Base-by-base conservation (phyloP, 1,140 invertebrate species). In the Gonatopus flavifemur region DNA sequence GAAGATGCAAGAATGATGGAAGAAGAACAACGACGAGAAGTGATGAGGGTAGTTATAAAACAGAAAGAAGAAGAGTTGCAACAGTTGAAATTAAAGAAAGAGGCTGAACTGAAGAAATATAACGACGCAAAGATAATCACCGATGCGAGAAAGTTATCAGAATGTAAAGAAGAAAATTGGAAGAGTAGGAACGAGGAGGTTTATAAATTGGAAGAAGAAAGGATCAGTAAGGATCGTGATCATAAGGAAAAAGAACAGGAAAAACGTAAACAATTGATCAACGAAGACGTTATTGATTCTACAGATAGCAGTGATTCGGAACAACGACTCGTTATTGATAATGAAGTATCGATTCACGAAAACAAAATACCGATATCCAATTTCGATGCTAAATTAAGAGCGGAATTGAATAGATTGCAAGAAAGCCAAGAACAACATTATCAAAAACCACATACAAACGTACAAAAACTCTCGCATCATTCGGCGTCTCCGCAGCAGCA, bases 301-400 rank as follows among this genome's bases (percentile, higher is more conserved):
- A 77, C 76, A 2, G 88, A 90, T 54, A 88, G 85, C 49, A 88
- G 86, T 45, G 88, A 89, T 66, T 88, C 86, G 1, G 87, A 88
- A 62, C 80, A 83, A 52, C 80, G 86, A 57, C 80, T 85, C 20
- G 76, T 84, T 2, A 85, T 85, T n/a, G 73, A 77, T 22, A 78
- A 75, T 30, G 72, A 74, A 28, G 74, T 78, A 9, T 62, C 64
- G 4, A n/a, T n/a, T n/a, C 59, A 59, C 7, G 71, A 72, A 13
- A 62, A 70, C 0, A 76, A 69, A 47, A 35, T 20, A 7, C 9
- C 45, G 0, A 42, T 20, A 6, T 49, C 59, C 2, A 57, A 55
- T 37, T 64, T 70, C 25, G 58, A 69, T 10, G 40, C 51, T 4
- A 69, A 70, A 31, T 25, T 70, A 9, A 69, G 66, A 55, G 54